phyloP scores from a whole-genome alignment of 2,797 vertebrate species.

The Cirrhinus molitorella region DNA sequence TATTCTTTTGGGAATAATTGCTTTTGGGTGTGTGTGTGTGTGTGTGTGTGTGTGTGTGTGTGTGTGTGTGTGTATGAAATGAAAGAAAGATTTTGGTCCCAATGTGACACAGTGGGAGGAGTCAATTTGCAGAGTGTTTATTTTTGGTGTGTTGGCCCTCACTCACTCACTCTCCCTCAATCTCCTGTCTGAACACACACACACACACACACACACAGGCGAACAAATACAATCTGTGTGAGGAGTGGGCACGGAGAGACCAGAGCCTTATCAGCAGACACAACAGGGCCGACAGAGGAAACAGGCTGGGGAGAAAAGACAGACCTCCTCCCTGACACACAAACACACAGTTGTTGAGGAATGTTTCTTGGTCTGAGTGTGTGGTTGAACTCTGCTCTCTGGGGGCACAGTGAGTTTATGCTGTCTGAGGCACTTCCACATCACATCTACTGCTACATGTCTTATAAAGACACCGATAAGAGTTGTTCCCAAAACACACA shows the following conservation, averaged over 20 bases:
- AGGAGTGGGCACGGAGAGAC: slow-evolving; percentile 42
- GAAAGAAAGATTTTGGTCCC: slow-evolving; percentile 22
- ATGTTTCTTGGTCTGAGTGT: slow-evolving; percentile 52
- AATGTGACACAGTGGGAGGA: slow-evolving; percentile 35
- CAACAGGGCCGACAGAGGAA: slow-evolving; percentile 59
- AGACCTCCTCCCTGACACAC: slow-evolving; percentile 53
- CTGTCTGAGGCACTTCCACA: slow-evolving; percentile 37
- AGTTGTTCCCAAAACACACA: background rate
- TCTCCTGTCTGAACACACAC: slow-evolving; percentile 37
- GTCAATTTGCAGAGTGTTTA: slow-evolving; percentile 43
- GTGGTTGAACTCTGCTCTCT: slow-evolving; percentile 45
- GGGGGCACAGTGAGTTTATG: slow-evolving; percentile 39
- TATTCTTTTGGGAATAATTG: slow-evolving; percentile 51
- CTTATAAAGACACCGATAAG: slow-evolving; percentile 33
- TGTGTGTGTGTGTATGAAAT: slow-evolving; percentile 3
- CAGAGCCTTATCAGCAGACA: slow-evolving; percentile 60
- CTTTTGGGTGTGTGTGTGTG: slow-evolving; percentile 26
- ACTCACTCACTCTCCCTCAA: slow-evolving; percentile 21
- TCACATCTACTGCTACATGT: slow-evolving; percentile 25
- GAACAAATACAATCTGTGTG: slow-evolving; percentile 53
- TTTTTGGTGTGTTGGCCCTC: slow-evolving; percentile 29
- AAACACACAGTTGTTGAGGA: slow-evolving; percentile 40
- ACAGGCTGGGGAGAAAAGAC: slow-evolving; percentile 57
- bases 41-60: background rate
- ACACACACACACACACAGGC: slow-evolving; percentile 1